phyloP scores from a whole-genome alignment of 2,797 vertebrate species.

The Hippoglossus hippoglossus region DNA sequence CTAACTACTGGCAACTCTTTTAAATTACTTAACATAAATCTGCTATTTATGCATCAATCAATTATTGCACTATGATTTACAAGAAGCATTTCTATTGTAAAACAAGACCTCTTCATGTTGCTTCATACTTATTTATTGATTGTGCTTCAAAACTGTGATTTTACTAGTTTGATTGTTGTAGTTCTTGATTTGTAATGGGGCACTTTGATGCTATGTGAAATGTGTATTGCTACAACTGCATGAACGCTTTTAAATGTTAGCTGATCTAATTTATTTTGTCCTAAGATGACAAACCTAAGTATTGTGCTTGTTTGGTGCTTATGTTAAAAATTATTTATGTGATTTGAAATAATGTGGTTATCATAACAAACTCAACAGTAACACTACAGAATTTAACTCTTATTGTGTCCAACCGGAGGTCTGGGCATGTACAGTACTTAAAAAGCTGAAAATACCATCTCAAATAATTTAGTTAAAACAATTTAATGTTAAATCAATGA shows the following conservation, averaged over 20 bases:
- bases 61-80: conserved; percentile 98
- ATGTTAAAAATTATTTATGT: conserved; percentile 63
- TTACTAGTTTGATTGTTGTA: conserved; percentile 90
- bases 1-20: conserved; percentile 87
- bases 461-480: conserved; percentile 8
- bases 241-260: conserved; percentile 81
- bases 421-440: conserved; percentile 31
- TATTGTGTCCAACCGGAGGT: conserved; percentile 34
- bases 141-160: conserved; percentile 85
- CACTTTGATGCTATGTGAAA: conserved; percentile 95
- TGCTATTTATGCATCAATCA: conserved; percentile 98
- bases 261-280: conserved; percentile 74
- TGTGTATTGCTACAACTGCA: conserved; percentile 84
- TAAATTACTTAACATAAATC: conserved; percentile 89
- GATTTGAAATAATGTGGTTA: conserved; percentile 42
- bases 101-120: conserved; percentile 88
- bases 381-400: conserved; percentile 59
- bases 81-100: conserved; percentile 91
- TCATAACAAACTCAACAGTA: conserved; percentile 45
- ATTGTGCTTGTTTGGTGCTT: conserved; percentile 76
- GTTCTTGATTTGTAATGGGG: conserved; percentile 93
- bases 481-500: conserved; percentile 33
- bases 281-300: conserved; percentile 63
- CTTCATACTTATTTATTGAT: conserved; percentile 70
- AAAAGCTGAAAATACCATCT: conserved; percentile 32